These are phyloP conservation scores for Holcopasites calliopsidis DNA, from an alignment of 1,140 invertebrate species.

Conservation along the genomic window DNA sequence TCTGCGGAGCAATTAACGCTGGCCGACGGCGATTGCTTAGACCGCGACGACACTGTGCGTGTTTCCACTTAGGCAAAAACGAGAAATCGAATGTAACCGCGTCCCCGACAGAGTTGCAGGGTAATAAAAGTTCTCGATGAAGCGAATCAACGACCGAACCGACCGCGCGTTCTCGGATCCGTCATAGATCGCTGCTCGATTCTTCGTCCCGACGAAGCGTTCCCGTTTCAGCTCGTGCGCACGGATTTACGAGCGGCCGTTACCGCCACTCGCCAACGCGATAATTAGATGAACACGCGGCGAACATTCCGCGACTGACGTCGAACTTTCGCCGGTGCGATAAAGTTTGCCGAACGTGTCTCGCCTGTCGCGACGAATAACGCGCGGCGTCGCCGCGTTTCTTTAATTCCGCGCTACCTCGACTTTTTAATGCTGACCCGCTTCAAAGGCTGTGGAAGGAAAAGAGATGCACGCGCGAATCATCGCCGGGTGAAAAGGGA, in stretches of 20 bases:
- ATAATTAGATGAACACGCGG: constrained; percentile 69
- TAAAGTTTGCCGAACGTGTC: background rate
- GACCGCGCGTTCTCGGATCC: background rate
- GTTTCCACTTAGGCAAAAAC: background rate
- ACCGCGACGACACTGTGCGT: background rate
- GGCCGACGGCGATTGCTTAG: background rate
- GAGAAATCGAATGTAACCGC: no score
- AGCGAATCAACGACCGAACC: constrained; percentile 31
- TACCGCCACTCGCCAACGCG: constrained; percentile 54
- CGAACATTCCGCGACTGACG: constrained; percentile 35
- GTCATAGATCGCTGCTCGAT: constrained; percentile 15
- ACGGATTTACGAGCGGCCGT: constrained; percentile 67
- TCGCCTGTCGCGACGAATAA: background rate
- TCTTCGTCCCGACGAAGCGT: background rate
- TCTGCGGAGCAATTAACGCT: constrained; percentile 43
- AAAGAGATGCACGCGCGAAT: background rate
- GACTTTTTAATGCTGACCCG: background rate
- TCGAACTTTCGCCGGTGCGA: background rate
- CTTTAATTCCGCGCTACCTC: background rate
- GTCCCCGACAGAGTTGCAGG: background rate
- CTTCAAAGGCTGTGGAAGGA: background rate
- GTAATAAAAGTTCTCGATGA: constrained; percentile 9
- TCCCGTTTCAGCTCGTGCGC: constrained; percentile 29
- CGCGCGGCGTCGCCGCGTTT: background rate
- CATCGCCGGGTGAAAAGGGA: background rate